phyloP scores from a whole-genome alignment of 2,113 vertebrate genomes.

The Gorsachius goisagi region DNA sequence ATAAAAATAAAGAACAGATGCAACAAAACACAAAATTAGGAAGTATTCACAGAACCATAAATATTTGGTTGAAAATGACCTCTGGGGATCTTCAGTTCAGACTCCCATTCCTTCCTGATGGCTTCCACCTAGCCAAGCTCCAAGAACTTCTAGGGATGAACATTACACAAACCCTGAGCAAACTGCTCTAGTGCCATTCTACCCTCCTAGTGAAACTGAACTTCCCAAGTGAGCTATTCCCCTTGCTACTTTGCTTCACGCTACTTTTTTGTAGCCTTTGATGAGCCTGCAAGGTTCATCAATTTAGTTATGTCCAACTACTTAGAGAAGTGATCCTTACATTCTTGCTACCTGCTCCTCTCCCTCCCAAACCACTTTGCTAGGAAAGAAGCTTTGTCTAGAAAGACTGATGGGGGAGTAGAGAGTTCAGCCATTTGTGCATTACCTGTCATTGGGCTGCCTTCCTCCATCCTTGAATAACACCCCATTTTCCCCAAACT shows the following conservation, averaged over 20 bases:
- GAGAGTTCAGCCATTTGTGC: not conserved
- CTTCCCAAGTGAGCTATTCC: not conserved
- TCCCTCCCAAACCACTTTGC: not conserved
- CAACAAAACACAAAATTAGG: not conserved
- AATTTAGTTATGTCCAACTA: not conserved
- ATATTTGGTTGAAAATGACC: not conserved
- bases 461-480: not conserved
- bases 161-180: not conserved
- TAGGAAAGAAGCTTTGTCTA: not conserved
- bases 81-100: not conserved
- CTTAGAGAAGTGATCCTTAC: not conserved
- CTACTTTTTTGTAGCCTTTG: not conserved
- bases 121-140: not conserved
- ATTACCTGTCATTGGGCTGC: not conserved
- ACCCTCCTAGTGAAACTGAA: not conserved
- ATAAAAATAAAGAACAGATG: not conserved
- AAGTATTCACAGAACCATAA: not conserved
- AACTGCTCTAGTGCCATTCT: not conserved
- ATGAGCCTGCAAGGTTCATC: not conserved
- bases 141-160: not conserved
- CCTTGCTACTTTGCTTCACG: not conserved
- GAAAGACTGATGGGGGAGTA: not conserved
- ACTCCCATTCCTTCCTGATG: not conserved
- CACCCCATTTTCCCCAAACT: not conserved
- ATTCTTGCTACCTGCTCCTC: not conserved